These are phyloP conservation scores for Nebria ingens DNA, from an alignment of 1,140 invertebrate species.

Conservation along the genomic window DNA sequence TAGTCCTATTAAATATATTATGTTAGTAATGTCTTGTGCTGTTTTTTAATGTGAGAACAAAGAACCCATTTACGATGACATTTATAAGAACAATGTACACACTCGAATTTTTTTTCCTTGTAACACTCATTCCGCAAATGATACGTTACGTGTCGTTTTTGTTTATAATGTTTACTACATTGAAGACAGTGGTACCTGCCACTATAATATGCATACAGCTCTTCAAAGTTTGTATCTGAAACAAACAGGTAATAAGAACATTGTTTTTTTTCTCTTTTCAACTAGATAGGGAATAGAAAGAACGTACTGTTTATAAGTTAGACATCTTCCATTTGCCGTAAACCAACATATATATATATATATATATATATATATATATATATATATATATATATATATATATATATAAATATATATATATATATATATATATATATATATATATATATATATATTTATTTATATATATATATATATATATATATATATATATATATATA, in stretches of 20 bases:
- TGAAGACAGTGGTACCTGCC: slow-evolving; percentile 6
- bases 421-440: neutral
- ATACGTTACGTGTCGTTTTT: slow-evolving; percentile 14
- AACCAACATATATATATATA: neutral
- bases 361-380: slow-evolving; percentile 1
- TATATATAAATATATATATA: neutral
- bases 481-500: too few relatives aligned
- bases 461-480: slow-evolving; percentile 1
- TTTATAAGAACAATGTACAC: neutral
- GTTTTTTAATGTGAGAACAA: too few relatives aligned
- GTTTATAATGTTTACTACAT: slow-evolving; percentile 15
- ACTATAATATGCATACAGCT: slow-evolving; percentile 11
- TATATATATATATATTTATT: neutral
- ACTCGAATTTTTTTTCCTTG: neutral
- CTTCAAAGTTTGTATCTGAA: too few relatives aligned
- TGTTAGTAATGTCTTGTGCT: too few relatives aligned
- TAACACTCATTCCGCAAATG: neutral
- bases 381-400: slow-evolving; percentile 1
- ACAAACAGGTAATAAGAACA: too few relatives aligned
- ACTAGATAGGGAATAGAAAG: too few relatives aligned
- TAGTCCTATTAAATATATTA: too few relatives aligned
- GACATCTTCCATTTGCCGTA: too few relatives aligned
- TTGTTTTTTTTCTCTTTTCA: too few relatives aligned
- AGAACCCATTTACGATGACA: too few relatives aligned
- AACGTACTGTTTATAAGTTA: too few relatives aligned